phyloP scores from a whole-genome alignment of 2,888 invertebrate species.

The Chymomyza fuscimana region DNA sequence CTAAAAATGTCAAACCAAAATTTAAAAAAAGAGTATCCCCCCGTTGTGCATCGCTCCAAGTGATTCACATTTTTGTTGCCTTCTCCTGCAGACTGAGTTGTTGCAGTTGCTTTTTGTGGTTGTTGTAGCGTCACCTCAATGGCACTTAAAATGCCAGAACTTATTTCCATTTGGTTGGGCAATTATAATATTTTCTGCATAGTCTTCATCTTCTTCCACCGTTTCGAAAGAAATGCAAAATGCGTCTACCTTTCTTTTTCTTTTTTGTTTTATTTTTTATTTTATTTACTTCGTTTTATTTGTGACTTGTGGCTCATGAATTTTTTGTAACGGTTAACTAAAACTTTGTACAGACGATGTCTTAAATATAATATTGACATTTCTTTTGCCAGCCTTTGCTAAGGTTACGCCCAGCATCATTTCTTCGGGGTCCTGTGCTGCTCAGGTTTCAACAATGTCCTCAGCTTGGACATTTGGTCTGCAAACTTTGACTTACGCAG shows the following conservation, averaged over 20 bases:
- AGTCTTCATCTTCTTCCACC: slow-evolving; percentile 6
- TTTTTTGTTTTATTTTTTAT: slow-evolving; percentile 20
- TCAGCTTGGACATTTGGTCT: slow-evolving; percentile 27
- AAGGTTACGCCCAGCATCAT: neutral
- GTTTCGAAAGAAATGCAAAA: slow-evolving; percentile 26
- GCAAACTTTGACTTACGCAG: slow-evolving; percentile 68
- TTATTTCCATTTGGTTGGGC: slow-evolving; percentile 73
- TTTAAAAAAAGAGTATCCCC: too few species aligned
- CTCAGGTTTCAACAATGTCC: slow-evolving; percentile 36
- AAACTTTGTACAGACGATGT: slow-evolving; percentile 37
- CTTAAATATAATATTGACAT: slow-evolving; percentile 73
- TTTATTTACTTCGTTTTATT: slow-evolving; percentile 45
- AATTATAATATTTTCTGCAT: slow-evolving; percentile 72
- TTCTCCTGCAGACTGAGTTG: neutral
- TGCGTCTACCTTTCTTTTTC: slow-evolving; percentile 57
- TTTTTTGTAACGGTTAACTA: slow-evolving; percentile 56
- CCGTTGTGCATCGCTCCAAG: too few species aligned
- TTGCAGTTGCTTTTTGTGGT: slow-evolving; percentile 35
- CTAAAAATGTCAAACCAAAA: too few species aligned
- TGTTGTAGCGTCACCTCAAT: slow-evolving; percentile 43
- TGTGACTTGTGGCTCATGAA: slow-evolving; percentile 64
- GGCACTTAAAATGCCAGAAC: slow-evolving; percentile 69
- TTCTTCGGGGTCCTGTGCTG: slow-evolving; percentile 20
- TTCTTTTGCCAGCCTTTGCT: slow-evolving; percentile 48
- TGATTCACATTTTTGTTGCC: neutral